These are phyloP conservation scores for Acanthopleura granulata DNA, from an alignment of 2,888 invertebrate species.

Conservation along the genomic window DNA sequence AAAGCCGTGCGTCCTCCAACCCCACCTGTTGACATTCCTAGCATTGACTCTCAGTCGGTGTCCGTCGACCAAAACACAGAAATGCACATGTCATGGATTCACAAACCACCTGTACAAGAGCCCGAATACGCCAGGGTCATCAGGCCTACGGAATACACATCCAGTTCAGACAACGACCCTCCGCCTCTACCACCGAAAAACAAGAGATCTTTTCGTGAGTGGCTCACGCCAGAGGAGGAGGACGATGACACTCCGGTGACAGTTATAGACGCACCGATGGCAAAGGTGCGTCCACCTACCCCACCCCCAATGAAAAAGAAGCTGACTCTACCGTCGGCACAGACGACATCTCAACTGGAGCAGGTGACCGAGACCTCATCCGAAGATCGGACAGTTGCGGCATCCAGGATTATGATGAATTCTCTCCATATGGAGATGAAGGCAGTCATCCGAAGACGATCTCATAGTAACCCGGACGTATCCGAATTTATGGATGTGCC, in stretches of 20 bases:
- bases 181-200: slow-evolving; percentile 12
- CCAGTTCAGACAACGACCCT: not conserved
- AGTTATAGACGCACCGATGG: not conserved
- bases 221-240: not conserved
- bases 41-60: not conserved
- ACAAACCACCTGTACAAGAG: not conserved
- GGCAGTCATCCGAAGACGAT: not conserved
- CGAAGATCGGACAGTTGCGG: not conserved
- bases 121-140: slow-evolving; percentile 13
- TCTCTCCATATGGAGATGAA: slow-evolving; percentile 10
- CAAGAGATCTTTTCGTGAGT: not conserved
- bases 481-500: not conserved
- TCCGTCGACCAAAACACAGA: not conserved
- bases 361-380: not conserved
- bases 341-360: not conserved
- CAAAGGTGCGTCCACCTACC: not conserved
- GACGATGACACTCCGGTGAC: not conserved
- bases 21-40: slow-evolving; percentile 2
- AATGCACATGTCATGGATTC: not conserved
- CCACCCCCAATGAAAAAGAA: slow-evolving; percentile 6
- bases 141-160: not conserved
- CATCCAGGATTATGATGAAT: not conserved
- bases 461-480: slow-evolving; percentile 12
- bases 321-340: not conserved
- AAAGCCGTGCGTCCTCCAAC: not conserved